phyloP scores from a whole-genome alignment of 2,797 vertebrate genomes.

The Nasua narica region DNA sequence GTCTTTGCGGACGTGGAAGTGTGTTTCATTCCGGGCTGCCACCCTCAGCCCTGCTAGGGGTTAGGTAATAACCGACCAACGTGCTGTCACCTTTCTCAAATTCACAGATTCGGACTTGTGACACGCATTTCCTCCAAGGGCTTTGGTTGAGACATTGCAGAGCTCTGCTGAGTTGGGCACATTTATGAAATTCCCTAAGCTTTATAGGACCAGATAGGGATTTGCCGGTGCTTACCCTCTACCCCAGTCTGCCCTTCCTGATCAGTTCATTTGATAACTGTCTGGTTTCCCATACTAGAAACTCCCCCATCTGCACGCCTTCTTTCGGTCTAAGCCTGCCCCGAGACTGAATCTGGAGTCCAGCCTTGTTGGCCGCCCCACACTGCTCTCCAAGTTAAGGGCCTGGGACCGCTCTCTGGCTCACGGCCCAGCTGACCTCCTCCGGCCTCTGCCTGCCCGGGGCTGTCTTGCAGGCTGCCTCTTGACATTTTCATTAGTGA shows the following conservation, averaged over 20 bases:
- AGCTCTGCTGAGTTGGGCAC: neutral
- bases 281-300: neutral
- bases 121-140: neutral
- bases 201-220: neutral
- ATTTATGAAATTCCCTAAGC: neutral
- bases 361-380: neutral
- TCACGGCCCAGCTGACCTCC: neutral
- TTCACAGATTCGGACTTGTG: neutral
- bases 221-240: neutral
- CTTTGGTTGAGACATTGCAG: neutral
- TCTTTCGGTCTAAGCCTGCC: neutral
- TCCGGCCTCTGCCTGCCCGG: neutral
- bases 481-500: neutral
- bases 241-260: neutral
- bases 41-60: neutral
- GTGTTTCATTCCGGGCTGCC: neutral
- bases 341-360: neutral
- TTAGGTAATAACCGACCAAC: neutral
- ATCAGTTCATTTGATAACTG: neutral
- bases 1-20: neutral
- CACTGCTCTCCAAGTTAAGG: neutral
- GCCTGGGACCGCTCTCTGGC: neutral
- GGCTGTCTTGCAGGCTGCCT: neutral
- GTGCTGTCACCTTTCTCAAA: neutral
- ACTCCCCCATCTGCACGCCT: neutral